These are phyloP conservation scores for Agapetus fuscipes DNA, from an alignment of 2,888 invertebrate species.

Conservation along the genomic window DNA sequence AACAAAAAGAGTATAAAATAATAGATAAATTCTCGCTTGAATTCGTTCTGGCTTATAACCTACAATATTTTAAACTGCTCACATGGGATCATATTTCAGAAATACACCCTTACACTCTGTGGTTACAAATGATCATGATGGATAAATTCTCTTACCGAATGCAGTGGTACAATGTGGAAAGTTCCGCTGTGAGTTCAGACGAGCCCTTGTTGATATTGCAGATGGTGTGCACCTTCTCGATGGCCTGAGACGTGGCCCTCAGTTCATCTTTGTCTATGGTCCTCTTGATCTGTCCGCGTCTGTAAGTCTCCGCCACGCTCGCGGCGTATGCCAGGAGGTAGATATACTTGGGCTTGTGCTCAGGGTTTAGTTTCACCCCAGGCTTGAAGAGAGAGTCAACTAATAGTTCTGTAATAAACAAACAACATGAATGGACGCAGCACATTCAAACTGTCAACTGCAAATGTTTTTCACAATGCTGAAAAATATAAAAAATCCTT, in stretches of 20 bases:
- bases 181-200: slow-evolving; percentile 85
- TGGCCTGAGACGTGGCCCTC: slow-evolving; percentile 81
- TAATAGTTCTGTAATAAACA: slow-evolving; percentile 57
- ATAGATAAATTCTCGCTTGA: too few relatives aligned
- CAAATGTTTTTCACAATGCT: slow-evolving; percentile 2
- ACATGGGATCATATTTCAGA: too few relatives aligned
- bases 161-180: slow-evolving; percentile 82
- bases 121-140: too few relatives aligned
- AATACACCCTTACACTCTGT: too few relatives aligned
- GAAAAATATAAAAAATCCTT: too few relatives aligned
- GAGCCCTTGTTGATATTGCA: slow-evolving; percentile 88
- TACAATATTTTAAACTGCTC: too few relatives aligned
- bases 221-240: slow-evolving; percentile 88
- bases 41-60: too few relatives aligned
- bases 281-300: slow-evolving; percentile 53
- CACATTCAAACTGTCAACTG: too few relatives aligned
- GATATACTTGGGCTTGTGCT: slow-evolving; percentile 95
- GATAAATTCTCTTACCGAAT: slow-evolving; percentile 51
- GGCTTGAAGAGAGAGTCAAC: slow-evolving; percentile 91
- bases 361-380: slow-evolving; percentile 89
- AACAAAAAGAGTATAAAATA: too few relatives aligned
- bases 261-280: slow-evolving; percentile 80
- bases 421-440: too few relatives aligned
- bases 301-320: slow-evolving; percentile 79
- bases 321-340: slow-evolving; percentile 90